Conservation (phyloP, 2,888 invertebrate genomes). For the Erpobdella octoculata region DNA sequence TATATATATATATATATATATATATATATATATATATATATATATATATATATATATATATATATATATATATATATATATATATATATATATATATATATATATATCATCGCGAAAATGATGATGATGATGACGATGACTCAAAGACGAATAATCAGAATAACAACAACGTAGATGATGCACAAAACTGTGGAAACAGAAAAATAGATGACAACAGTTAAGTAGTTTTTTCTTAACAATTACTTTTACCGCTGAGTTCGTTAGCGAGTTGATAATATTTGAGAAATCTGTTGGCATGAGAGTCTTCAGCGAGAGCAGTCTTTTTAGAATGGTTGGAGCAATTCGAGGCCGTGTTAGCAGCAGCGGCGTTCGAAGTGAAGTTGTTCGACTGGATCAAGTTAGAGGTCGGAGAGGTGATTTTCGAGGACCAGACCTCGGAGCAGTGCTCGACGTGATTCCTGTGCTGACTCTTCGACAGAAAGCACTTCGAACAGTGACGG, state of each 20-base stretch:
- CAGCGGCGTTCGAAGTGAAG: slow-evolving; percentile 49
- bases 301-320: neutral
- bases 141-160: neutral
- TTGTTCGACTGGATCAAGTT: slow-evolving; percentile 40
- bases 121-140: neutral
- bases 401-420: slow-evolving; percentile 36
- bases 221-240: slow-evolving; percentile 26
- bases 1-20: no score
- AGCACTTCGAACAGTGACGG: slow-evolving; percentile 50
- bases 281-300: slow-evolving; percentile 70
- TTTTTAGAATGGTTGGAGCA: slow-evolving; percentile 1
- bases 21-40: no score
- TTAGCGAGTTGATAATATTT: slow-evolving; percentile 97
- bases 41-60: neutral
- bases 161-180: neutral
- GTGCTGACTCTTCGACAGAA: slow-evolving; percentile 91
- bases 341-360: slow-evolving; percentile 45
- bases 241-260: slow-evolving; percentile 80
- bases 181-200: neutral
- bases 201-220: neutral
- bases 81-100: neutral
- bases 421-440: slow-evolving; percentile 45
- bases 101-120: no score
- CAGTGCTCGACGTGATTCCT: slow-evolving; percentile 56
- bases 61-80: neutral